Percentiles rank a stretch among this genome's conserved stretches.
Conservation (phyloP, 2,797 vertebrate genomes). For the Sciaenops ocellatus region DNA sequence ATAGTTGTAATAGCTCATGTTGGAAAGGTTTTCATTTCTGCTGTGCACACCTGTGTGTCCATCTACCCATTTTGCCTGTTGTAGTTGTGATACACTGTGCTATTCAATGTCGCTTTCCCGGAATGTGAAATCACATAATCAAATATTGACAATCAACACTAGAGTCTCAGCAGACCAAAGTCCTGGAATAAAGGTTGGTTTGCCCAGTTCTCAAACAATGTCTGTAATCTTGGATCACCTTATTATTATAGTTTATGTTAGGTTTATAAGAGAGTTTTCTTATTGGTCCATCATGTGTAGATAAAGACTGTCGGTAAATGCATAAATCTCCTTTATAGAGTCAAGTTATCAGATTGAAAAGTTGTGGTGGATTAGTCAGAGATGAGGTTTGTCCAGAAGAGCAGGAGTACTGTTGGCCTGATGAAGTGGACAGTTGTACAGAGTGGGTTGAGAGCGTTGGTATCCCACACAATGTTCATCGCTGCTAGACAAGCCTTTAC, state of each 20-base stretch:
- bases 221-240: slow-evolving; percentile 3
- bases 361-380: slow-evolving; percentile 18
- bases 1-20: slow-evolving; percentile 6
- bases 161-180: slow-evolving; percentile 58
- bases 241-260: not conserved
- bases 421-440: slow-evolving; percentile 54
- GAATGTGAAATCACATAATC: slow-evolving; percentile 34
- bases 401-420: slow-evolving; percentile 12
- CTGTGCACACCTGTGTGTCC: not conserved
- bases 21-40: slow-evolving; percentile 3
- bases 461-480: slow-evolving; percentile 51
- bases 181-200: slow-evolving; percentile 39
- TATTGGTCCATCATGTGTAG: not conserved
- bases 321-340: not conserved
- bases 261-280: not conserved
- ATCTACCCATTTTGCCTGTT: not conserved
- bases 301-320: not conserved
- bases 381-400: slow-evolving; percentile 15
- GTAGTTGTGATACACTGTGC: not conserved
- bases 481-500: slow-evolving; percentile 49
- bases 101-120: slow-evolving; percentile 5
- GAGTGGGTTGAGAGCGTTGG: slow-evolving; percentile 43
- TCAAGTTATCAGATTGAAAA: slow-evolving; percentile 12
- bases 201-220: slow-evolving; percentile 39
- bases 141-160: slow-evolving; percentile 50